Evolutionary conservation across 2,888 invertebrate genomes (phyloP), one percentile per base, ranked within the genome.

Genomic region (Plagodis dolabraria): DNA sequence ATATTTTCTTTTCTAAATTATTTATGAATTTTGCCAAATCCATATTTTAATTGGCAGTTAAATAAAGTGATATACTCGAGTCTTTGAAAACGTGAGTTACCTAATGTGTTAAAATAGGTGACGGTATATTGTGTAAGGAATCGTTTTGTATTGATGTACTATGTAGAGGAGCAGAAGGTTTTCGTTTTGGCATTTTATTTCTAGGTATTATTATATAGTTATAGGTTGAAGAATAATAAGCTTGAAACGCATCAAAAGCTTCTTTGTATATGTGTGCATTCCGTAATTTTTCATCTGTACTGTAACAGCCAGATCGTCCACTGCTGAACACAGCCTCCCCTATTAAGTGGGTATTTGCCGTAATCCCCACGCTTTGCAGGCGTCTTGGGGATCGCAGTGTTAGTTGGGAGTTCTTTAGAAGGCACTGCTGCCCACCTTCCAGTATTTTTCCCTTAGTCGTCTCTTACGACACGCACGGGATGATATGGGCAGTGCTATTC

Each of bases 1-100:
- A 40, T 40, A 9, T 40, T 40, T 5, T 10, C 40, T 10, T 10
- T 40, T 40, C 8, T 36, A 36, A 7, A 40, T 40, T 40, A 9
- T 10, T 40, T 10, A 40, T n/a, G n/a, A n/a, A 10, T 40, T 50
- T 33, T 42, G 33, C 9, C 9, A 22, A 48, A 8, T 55, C 35
- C 33, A 40, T 38, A 45, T 48, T 57, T 57, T 47, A 54, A 12
- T 63, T 63, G 57, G 61, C 57, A 62, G 62, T 67, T 67, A 62
- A 5, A 50, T 33, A 10, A 10, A 36, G 59, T 64, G 57, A 63
- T 57, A 56, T 59, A 57, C 46, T 61, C 36, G 54, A 53, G 57
- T 57, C 53, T 48, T 43, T 60, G 50, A 44, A 54, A 56, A 52
- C 62, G 59, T 64, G 47, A 53, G 68, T 72, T 70, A 70, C 71